phyloP scores from a whole-genome alignment of 2,113 vertebrate species.

The Tinamus guttatus region DNA sequence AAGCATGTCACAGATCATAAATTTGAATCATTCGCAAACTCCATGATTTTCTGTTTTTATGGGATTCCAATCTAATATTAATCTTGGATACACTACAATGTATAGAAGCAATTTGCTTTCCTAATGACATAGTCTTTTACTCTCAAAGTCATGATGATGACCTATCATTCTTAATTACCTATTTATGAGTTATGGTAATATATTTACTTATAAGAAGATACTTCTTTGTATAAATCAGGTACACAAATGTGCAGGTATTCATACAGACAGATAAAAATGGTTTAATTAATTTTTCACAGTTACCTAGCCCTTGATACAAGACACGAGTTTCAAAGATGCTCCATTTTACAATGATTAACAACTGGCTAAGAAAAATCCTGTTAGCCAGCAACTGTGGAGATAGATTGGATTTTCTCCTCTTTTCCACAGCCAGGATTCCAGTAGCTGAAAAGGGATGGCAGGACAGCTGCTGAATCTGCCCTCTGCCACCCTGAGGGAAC shows the following conservation, averaged over 20 bases:
- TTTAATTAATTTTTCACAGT: background rate
- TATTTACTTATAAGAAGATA: background rate
- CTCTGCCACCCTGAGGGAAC: background rate
- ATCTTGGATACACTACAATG: background rate
- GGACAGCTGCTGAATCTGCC: constrained; percentile 51
- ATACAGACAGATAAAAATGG: background rate
- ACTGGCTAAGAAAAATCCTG: constrained; percentile 7
- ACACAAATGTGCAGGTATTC: background rate
- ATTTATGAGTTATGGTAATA: background rate
- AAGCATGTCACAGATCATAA: background rate
- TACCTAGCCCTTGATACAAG: background rate
- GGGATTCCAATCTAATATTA: background rate
- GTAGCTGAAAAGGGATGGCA: background rate
- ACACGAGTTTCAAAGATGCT: background rate
- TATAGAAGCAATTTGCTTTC: background rate
- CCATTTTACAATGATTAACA: background rate
- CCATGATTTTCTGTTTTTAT: background rate
- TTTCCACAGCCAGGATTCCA: constrained; percentile 42
- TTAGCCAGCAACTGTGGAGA: constrained; percentile 19
- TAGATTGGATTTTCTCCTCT: background rate
- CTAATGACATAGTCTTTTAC: background rate
- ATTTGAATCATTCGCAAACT: background rate
- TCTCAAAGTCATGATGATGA: background rate
- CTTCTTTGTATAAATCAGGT: background rate
- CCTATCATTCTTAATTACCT: background rate